Evolutionary conservation across 2,888 invertebrate genomes (phyloP), one percentile per base, ranked within the genome.

Genomic region (Hyles lineata): DNA sequence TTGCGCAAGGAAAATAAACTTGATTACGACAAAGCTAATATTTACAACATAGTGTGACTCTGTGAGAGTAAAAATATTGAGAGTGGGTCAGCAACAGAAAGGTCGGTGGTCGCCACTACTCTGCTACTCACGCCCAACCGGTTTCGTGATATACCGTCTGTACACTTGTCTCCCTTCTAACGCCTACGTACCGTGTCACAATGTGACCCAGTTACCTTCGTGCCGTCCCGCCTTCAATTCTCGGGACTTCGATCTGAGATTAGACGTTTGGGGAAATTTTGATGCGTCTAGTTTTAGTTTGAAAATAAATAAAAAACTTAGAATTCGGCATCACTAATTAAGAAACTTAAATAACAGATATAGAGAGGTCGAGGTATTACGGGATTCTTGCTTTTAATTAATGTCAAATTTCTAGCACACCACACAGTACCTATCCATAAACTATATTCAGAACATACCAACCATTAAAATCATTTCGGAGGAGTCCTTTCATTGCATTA

Each of bases 61-160:
- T 72, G 61, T 61, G 67, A 67, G 23, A 23, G 71, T 60, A 71
- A 71, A 73, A 72, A 52, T 74, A 74, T 76, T 71, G 73, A 74
- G 78, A 79, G 79, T 78, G 76, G 78, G 79, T 75, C 78, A 77
- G 76, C 70, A 76, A 77, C 76, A 78, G 74, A 67, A 70, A 71
- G 75, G 78, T 77, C 79, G 79, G 79, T 78, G 73, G 25, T 32
- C 60, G 76, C 25, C 67, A 73, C 70, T 43, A 35, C 35, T 35
- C 8, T 35, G 35, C 8, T 35, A 43, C 43, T 43, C 15, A 43
- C 15, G 43, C 11, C 43, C 71, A 73, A 72, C 74, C 70, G 73
- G 74, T 72, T 77, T 69, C 70, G 73, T 43, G 70, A 50, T 58
- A 25, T 71, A 71, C 67, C 23, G 60, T 43, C 50, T 1, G 21